phyloP scores from a whole-genome alignment of 2,797 vertebrate species.

The Epinephelus coioides region DNA sequence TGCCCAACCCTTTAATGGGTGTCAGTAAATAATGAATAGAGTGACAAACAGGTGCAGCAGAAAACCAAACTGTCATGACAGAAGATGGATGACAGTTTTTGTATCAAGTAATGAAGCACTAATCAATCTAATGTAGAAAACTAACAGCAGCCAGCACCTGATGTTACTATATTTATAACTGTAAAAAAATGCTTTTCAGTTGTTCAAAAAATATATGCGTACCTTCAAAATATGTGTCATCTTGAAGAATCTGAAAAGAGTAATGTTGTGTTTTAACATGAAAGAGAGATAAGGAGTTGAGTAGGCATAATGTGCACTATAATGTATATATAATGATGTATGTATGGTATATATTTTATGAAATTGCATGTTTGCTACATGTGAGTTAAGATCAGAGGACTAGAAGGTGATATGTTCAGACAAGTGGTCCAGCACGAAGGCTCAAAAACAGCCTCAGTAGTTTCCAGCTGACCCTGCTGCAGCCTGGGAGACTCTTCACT shows the following conservation, averaged over 20 bases:
- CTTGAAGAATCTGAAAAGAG: neutral
- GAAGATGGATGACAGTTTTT: neutral
- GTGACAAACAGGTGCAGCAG: neutral
- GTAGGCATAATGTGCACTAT: slow-evolving; percentile 7
- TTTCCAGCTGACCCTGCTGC: slow-evolving; percentile 51
- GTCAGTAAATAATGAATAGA: neutral
- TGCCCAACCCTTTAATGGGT: neutral
- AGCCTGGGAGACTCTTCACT: slow-evolving; percentile 56
- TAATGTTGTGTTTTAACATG: neutral
- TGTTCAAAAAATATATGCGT: neutral
- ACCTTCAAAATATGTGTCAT: neutral
- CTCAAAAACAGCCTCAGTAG: slow-evolving; percentile 32
- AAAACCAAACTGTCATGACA: neutral
- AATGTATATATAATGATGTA: neutral
- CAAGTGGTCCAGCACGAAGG: slow-evolving; percentile 45
- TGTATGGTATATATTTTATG: neutral
- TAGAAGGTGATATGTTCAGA: slow-evolving; percentile 64
- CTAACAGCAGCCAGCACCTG: neutral
- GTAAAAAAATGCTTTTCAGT: neutral
- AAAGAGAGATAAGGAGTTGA: neutral
- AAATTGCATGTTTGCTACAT: slow-evolving; percentile 39
- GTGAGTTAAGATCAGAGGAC: slow-evolving; percentile 28
- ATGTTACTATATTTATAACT: neutral
- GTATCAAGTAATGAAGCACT: neutral
- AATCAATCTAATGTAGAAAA: slow-evolving; percentile 2